Evolutionary conservation across 2,888 invertebrate species (phyloP).

Genomic region (Copidosoma aretas): DNA sequence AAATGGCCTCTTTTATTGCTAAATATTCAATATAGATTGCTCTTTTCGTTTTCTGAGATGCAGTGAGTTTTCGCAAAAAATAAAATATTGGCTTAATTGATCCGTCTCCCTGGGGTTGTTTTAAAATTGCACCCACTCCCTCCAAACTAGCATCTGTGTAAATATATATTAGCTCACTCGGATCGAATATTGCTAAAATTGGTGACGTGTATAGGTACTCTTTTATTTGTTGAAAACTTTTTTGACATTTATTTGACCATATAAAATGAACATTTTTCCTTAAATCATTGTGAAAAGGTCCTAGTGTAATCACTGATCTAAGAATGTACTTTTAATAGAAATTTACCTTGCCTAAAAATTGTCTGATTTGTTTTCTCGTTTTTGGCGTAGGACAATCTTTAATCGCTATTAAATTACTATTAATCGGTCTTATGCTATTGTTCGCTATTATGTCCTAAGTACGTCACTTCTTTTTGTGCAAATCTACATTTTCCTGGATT

Average conservation of each 20-base stretch:
- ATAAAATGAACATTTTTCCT: slow-evolving; percentile 40
- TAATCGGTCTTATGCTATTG: neutral
- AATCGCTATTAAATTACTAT: too few species aligned
- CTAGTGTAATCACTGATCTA: neutral
- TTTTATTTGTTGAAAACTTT: slow-evolving; percentile 38
- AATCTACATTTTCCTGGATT: neutral
- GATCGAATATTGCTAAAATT: slow-evolving; percentile 43
- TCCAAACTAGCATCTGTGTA: slow-evolving; percentile 24
- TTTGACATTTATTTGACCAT: slow-evolving; percentile 39
- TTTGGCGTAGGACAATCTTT: neutral
- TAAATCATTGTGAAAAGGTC: slow-evolving; percentile 40
- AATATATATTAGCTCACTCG: slow-evolving; percentile 27
- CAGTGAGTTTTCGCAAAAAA: slow-evolving; percentile 36
- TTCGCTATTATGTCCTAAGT: neutral
- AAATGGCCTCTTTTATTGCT: slow-evolving; percentile 41
- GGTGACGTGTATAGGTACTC: slow-evolving; percentile 38
- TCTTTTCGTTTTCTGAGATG: slow-evolving; percentile 35
- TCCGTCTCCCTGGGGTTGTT: slow-evolving; percentile 38
- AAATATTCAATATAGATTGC: slow-evolving; percentile 42
- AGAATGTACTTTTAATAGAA: slow-evolving; percentile 9
- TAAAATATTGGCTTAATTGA: slow-evolving; percentile 38
- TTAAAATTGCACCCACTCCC: slow-evolving; percentile 41
- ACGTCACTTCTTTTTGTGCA: neutral
- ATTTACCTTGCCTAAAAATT: neutral
- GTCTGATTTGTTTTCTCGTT: neutral